Base-by-base conservation (phyloP, 1,140 invertebrate species). In the Magallana angulata region DNA sequence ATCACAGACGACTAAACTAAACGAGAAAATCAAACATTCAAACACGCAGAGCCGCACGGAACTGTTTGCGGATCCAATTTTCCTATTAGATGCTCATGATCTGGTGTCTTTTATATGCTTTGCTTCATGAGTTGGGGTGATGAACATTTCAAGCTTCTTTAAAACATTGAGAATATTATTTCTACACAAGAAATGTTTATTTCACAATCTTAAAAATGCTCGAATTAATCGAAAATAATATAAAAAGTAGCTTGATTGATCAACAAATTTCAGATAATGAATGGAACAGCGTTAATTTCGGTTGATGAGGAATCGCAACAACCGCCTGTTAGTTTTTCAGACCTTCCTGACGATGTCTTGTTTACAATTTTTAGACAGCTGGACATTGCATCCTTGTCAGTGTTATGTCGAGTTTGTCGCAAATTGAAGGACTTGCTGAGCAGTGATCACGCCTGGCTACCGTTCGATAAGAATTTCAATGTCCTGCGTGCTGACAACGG, bases 141-240 rank as follows among this genome's bases (percentile, higher is more conserved):
- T 48, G 5, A 48, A 48, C 36, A 2, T 48, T 16, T 14, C 14
- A 64, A 64, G 14, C 16, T 16, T 18, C 60, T n/a, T 16, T 64
- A n/a, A 7, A n/a, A 76, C 68, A 76, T 30, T 36, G 68, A 76
- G 14, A 36, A 76, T 30, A 36, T 30, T 76, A 76, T 30, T 76
- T 24, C 24, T 30, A 30, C 24, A 30, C 11, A 2, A 12, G 36
- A 76, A 18, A 30, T 24, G 18, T 18, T 11, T 76, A 76, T 76
- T 76, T 76, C 68, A 76, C 68, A 76, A 76, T 76, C 60, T 64
- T 30, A 30, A 76, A 76, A 76, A 76, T 76, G 68, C 68, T 76
- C 18, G n/a, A 68, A 24, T 24, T 76, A 4, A 12, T 36, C 2
- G 12, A 76, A 30, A 76, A 76, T 48, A 48, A 48, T 48, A 4